phyloP scores from a whole-genome alignment of 1,140 invertebrate species.

The Drosophila kepulauana region DNA sequence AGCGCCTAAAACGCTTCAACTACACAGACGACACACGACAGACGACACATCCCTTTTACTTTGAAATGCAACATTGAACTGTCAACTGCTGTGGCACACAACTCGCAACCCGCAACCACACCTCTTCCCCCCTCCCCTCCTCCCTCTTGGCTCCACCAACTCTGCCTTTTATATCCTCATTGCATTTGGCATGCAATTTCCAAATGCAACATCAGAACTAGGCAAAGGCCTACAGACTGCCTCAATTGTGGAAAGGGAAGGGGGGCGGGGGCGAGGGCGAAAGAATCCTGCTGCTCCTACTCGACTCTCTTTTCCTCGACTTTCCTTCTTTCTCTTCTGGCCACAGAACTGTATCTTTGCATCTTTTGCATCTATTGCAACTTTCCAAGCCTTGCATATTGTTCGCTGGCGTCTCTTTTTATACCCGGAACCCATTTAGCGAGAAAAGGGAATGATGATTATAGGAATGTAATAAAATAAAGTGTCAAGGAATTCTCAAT shows the following conservation, averaged over 20 bases:
- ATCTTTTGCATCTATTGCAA: slow-evolving; percentile 12
- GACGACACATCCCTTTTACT: slow-evolving; percentile 56
- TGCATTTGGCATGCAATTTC: slow-evolving; percentile 77
- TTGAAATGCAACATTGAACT: slow-evolving; percentile 79
- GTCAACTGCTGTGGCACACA: slow-evolving; percentile 59
- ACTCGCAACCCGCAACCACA: neutral
- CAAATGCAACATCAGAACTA: slow-evolving; percentile 61
- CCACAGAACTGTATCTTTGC: slow-evolving; percentile 12
- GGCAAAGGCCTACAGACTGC: slow-evolving; percentile 29
- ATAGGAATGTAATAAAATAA: no score
- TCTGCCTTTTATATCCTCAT: slow-evolving; percentile 29
- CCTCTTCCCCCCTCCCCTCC: neutral
- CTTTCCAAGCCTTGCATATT: slow-evolving; percentile 25
- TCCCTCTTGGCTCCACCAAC: no score
- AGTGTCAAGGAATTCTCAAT: no score
- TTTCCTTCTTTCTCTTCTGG: neutral
- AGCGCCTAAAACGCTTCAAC: slow-evolving; percentile 70
- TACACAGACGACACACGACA: slow-evolving; percentile 30
- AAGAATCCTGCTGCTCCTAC: neutral
- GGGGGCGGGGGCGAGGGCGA: neutral
- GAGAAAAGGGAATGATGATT: no score
- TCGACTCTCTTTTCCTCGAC: neutral
- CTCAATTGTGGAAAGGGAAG: neutral
- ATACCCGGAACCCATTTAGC: neutral
- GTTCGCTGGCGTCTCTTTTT: slow-evolving; percentile 10